Base-by-base conservation (phyloP, 1,140 invertebrate genomes). In the Andrena cerasifolii region DNA sequence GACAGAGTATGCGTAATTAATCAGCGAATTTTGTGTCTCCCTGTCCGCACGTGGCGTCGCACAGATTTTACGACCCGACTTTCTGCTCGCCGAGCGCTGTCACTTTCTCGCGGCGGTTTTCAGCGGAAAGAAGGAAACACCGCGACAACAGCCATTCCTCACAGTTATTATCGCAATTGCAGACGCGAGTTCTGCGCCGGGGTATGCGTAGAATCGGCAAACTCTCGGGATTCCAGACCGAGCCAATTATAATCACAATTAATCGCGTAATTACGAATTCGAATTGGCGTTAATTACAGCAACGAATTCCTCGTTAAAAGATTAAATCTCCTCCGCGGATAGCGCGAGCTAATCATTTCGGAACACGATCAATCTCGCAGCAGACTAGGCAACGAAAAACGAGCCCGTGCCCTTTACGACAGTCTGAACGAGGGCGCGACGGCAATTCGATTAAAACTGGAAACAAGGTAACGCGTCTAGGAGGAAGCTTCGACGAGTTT, bases 11-110 rank as follows among this genome's bases (percentile, higher is more conserved):
- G 21, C 21, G 31, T 72, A 72, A 73, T 73, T 73, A 73, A 63
- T 73, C 71, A 73, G 49, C 71, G 71, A 73, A 63, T 63, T 54
- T 18, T 73, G 58, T 40, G n/a, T n/a, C n/a, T n/a, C n/a, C n/a
- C n/a, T 40, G 56, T 21, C 36, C 45, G 16, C 2, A 10, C 40
- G 26, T 7, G n/a, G 26, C 54, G 21, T 54, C 66, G 16, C 33
- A 12, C 7, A 28, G 21, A 59, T 45, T 73, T 62, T 63, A 63
- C 33, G 47, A 72, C 70, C 31, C 31, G 14, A 43, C 4, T 8
- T 14, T 31, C n/a, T 18, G 49, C 21, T 18, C 59, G 26, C 49
- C 51, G 18, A 40, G 16, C 21, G 12, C 18, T 2, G 45, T 53
- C 71, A 33, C 70, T 72, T 63, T 73, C 47, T 73, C 71, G 33